Base-by-base conservation (phyloP, 2,113 vertebrate genomes). In the Mus spicilegus region DNA sequence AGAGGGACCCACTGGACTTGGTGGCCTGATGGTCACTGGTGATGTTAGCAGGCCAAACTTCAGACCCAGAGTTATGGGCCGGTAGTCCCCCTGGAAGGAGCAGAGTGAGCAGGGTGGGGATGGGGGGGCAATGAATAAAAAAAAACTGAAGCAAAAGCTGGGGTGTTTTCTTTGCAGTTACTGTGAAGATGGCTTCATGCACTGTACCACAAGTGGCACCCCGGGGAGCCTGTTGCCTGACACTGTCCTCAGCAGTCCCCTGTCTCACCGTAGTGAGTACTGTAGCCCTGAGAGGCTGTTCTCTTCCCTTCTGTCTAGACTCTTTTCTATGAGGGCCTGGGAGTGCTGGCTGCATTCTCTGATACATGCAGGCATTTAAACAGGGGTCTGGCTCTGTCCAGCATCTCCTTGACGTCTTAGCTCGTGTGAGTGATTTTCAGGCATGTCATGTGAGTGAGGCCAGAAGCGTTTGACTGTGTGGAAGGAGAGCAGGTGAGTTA, bases 151-250 rank as follows among this genome's bases (percentile, higher is more conserved):
- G 30, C 0, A 0, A 61, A 84, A 76, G 75, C 24, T 6, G 51
- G 33, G 49, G 20, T n/a, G 49, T 10, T 80, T 51, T 56, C 56
- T 95, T 81, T 84, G 51, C 96, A 99, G 99, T 97, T 99, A 99
- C 97, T 99, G 99, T 87, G 99, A 99, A 96, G 97, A 99, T 0
- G 99, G 99, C 39, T 96, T 98, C 92, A 99, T 99, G 99, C 99
- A 97, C 94, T 99, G 99, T 84, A 99, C 97, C 88, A 97, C 96
- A 2, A 98, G 97, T 2, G 97, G 97, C 91, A 67, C 65, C 94
- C 98, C 98, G 0, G 98, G 98, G 61, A 97, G 93, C 89, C 98
- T 98, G 97, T 86, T 98, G 73, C 96, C 98, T 19, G 98, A 98
- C 16, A 16, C 97, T 6, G 97, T 98, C 49, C 87, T 98, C 82